Evolutionary conservation across 1,140 invertebrate species (phyloP), one percentile per base, ranked within the genome.

Genomic region (Eumeta japonica): DNA sequence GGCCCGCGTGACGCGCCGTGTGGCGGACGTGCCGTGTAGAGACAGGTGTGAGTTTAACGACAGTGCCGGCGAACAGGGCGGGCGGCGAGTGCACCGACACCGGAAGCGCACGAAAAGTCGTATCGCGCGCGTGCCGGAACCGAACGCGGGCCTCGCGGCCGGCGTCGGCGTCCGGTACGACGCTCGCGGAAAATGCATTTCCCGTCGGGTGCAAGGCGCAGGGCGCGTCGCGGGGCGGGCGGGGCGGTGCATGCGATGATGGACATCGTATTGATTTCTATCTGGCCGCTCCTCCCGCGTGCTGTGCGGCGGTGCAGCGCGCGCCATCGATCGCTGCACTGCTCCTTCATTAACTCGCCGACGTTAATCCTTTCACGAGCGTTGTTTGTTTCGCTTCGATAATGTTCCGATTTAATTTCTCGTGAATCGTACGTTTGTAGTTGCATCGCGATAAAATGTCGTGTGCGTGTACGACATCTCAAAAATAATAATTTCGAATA

Each of bases 191-290:
- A 64, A 71, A 66, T 71, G 67, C 67, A 72, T 65, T 68, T 68
- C 53, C 62, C 62, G 46, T 36, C n/a, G 33, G 58, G 52, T 63
- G 67, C 63, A 63, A 66, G 57, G 50, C 59, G 62, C 64, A 58
- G 62, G 61, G 64, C 55, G 61, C 55, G 40, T 36, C 33, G 36
- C 35, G 16, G 45, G 57, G 44, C 45, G 41, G 51, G 40, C 55
- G 53, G 58, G 55, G 48, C 62, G 59, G 58, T 64, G 62, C 62
- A 70, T 53, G 58, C 59, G 54, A 60, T 68, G 68, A 72, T 65
- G 70, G 72, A 71, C 67, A 74, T 64, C 67, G 72, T 74, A 74
- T 75, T 70, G 72, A 75, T 75, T 74, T 74, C 67, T 71, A 74
- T 74, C 72, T 71, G 68, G 50, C 68, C 64, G 62, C 68, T 63